A percentile compares a stretch with the other conserved stretches of the same genome.
phyloP scores from a whole-genome alignment of 1,140 invertebrate genomes.

The Mercenaria mercenaria region DNA sequence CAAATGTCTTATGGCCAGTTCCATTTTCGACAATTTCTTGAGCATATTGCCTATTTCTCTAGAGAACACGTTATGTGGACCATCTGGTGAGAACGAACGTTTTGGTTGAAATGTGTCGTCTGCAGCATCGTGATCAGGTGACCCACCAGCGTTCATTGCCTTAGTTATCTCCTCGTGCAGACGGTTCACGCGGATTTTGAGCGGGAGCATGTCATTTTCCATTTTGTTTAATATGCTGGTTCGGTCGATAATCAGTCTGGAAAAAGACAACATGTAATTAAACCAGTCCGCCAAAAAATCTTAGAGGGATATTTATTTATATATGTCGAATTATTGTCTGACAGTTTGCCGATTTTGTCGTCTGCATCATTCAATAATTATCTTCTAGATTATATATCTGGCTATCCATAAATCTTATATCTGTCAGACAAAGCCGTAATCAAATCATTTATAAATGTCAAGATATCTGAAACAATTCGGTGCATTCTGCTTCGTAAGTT shows the following conservation, averaged over 20 bases:
- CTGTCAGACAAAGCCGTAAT: not conserved
- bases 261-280: not conserved
- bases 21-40: slow-evolving; percentile 62
- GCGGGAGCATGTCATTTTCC: slow-evolving; percentile 64
- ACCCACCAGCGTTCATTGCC: slow-evolving; percentile 46
- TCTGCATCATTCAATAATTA: not conserved
- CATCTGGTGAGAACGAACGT: slow-evolving; percentile 33
- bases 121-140: slow-evolving; percentile 35
- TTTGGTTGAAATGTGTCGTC: slow-evolving; percentile 9
- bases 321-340: not conserved
- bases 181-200: slow-evolving; percentile 64
- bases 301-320: not conserved
- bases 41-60: slow-evolving; percentile 56
- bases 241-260: slow-evolving; percentile 52
- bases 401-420: not conserved
- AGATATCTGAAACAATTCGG: no score
- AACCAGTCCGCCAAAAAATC: no score
- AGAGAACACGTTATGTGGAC: slow-evolving; percentile 30
- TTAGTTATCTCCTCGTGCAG: slow-evolving; percentile 62
- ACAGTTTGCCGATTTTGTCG: not conserved
- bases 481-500: no score
- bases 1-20: slow-evolving; percentile 61
- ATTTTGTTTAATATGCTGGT: slow-evolving; percentile 53
- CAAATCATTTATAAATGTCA: not conserved
- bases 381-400: not conserved